Evolutionary conservation across 2,113 vertebrate species (phyloP), one percentile per base, ranked within the genome.

Genomic region (Bujurquina vittata): DNA sequence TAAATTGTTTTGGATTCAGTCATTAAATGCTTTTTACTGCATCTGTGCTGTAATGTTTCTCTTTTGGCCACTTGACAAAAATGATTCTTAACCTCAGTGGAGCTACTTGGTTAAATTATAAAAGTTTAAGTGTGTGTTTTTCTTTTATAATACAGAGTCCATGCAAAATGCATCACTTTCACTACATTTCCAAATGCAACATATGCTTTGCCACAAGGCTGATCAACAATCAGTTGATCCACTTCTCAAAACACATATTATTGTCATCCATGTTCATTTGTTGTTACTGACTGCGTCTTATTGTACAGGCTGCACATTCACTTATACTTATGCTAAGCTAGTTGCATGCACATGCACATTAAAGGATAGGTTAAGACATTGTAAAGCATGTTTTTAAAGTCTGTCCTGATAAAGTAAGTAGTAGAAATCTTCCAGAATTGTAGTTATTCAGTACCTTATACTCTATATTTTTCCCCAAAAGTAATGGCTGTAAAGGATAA

Each of bases 251-350:
- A 91, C 58, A 84, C 86, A 26, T 58, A 52, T 67, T 1, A 37
- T 10, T 37, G 35, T 8, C 35, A 37, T 37, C 8, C 35, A 8
- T 37, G 35, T 37, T 37, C 35, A 37, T 37, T 37, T 37, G 35
- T 37, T 18, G 61, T 63, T 43, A 84, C 26, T 80, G 77, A 60
- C 55, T 55, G 46, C 54, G 18, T 80, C 40, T 77, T 86, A 87
- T 87, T 83, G 63, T 63, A 81, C 65, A 79, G 61, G 57, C 59
- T 76, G 23, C 29, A 75, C 52, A 60, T 20, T 35, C 9, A 1
- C 40, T 52, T 20, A 29, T 77, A 65, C 77, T 60, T 77, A 63
- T 86, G 31, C 65, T 49, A 60, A 80, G 52, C 37, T 37, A 54
- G 58, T 22, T 78, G 43, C 5, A 40, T 56, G 18, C 20, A 46